A percentile compares a stretch with the other conserved stretches of the same genome.
These are phyloP conservation scores for Rhinoderma darwinii DNA, from an alignment of 2,113 vertebrate species.

Conservation along the genomic window DNA sequence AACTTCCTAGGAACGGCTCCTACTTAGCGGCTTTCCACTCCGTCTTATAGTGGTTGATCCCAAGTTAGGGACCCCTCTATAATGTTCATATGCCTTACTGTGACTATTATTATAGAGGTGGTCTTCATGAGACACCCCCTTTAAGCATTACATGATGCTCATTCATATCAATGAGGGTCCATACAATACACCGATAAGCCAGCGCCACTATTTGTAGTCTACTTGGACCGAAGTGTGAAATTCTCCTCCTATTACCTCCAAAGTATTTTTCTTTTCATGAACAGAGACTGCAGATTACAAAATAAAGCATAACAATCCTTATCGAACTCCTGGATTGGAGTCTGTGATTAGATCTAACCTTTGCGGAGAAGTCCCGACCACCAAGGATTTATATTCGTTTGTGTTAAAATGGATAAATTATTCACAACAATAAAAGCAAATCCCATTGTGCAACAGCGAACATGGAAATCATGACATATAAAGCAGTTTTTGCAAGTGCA, in stretches of 20 bases:
- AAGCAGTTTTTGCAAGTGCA: not conserved
- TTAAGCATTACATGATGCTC: too few species aligned
- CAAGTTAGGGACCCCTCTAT: too few species aligned
- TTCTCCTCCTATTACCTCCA: not conserved
- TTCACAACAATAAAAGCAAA: not conserved
- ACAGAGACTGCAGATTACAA: not conserved
- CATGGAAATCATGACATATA: not conserved
- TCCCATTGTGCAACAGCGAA: not conserved
- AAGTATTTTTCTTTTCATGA: not conserved
- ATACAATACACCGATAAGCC: too few species aligned
- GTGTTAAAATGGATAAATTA: not conserved
- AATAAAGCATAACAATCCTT: not conserved
- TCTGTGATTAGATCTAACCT: not conserved
- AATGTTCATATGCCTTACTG: too few species aligned
- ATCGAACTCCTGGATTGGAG: not conserved
- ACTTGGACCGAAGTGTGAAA: not conserved
- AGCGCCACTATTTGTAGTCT: too few species aligned
- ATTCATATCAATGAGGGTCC: too few species aligned
- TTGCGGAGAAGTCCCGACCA: not conserved
- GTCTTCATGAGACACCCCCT: too few species aligned
- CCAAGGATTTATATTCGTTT: not conserved
- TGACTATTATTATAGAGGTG: too few species aligned
- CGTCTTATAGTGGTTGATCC: too few species aligned
- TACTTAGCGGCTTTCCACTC: too few species aligned
- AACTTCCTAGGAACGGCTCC: too few species aligned